Evolutionary conservation across 2,888 invertebrate species (phyloP).

Genomic region (Andrena trimmerana): DNA sequence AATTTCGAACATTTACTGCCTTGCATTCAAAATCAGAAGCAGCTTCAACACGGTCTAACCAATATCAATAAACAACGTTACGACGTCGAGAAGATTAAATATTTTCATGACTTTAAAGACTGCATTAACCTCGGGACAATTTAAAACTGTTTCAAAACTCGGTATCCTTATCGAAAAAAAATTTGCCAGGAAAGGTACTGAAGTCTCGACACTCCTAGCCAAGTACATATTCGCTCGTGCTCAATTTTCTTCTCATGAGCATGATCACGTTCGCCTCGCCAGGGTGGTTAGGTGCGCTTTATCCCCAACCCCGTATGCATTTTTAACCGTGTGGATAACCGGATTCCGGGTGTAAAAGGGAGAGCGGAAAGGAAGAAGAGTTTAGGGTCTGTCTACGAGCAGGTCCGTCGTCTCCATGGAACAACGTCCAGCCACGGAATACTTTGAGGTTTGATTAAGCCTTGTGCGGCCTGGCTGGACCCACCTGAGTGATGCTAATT

Average conservation of each 20-base stretch:
- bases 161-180: too few species aligned
- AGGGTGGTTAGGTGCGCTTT: not conserved
- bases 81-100: too few species aligned
- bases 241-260: not conserved
- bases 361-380: conserved; percentile 23
- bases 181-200: too few species aligned
- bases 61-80: too few species aligned
- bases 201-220: too few species aligned
- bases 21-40: too few species aligned
- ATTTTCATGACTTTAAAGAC: too few species aligned
- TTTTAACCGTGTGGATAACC: conserved; percentile 42
- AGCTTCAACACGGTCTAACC: too few species aligned
- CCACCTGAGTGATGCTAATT: conserved; percentile 69
- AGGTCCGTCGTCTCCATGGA: conserved; percentile 24
- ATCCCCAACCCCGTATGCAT: conserved; percentile 20
- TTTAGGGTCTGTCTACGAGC: conserved; percentile 34
- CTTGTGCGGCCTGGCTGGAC: conserved; percentile 51
- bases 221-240: not conserved
- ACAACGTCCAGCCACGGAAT: conserved; percentile 52
- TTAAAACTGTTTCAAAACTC: too few species aligned
- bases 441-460: conserved; percentile 75
- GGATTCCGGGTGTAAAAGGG: conserved; percentile 29
- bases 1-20: too few species aligned
- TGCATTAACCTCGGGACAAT: too few species aligned
- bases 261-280: not conserved